Base-by-base conservation (phyloP, 2,113 vertebrate genomes). In the Crotalus viridis region DNA sequence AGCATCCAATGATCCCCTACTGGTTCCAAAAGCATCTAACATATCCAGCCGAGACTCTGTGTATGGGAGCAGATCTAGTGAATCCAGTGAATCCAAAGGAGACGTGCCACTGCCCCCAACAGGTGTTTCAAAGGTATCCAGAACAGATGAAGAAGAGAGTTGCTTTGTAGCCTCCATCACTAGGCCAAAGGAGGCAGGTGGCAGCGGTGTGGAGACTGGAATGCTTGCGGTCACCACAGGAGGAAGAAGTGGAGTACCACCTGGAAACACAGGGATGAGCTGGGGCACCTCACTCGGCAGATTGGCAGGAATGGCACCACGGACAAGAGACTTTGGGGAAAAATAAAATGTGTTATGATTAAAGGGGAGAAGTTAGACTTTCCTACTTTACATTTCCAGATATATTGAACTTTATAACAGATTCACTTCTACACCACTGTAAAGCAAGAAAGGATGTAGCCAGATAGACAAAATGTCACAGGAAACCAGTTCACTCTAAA, bases 281-380 rank as follows among this genome's bases (percentile, higher is more conserved):
- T 97, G 95, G 22, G 98, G 96, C 98, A 99, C 97, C 33, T 99
- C 99, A n/a, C 98, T 98, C 90, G 99, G 98, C 94, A 98, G 94
- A 89, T 94, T 96, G 91, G 98, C 97, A 56, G 98, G 97, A 95
- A 98, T 97, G 85, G 96, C 98, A 51, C 99, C 98, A 94, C 98
- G 98, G 86, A 96, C 98, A 91, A 99, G 97, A 97, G 97, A 97
- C 98, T 98, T 95, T 0, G 3, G 17, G 22, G 56, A 24, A 85
- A 24, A 55, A 95, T 57, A 96, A 94, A 95, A 55, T 1, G 26
- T 61, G 59, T 95, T 85, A 96, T 74, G 48, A 3, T 90, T 86
- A 90, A 89, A 94, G 61, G 26, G 91, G 2, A 93, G 26, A 81
- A 52, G 33, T 93, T 93, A 21, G 17, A 21, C 33, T 81, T 81